phyloP scores from a whole-genome alignment of 2,888 invertebrate genomes.

The Hemicrepidius hirtus region DNA sequence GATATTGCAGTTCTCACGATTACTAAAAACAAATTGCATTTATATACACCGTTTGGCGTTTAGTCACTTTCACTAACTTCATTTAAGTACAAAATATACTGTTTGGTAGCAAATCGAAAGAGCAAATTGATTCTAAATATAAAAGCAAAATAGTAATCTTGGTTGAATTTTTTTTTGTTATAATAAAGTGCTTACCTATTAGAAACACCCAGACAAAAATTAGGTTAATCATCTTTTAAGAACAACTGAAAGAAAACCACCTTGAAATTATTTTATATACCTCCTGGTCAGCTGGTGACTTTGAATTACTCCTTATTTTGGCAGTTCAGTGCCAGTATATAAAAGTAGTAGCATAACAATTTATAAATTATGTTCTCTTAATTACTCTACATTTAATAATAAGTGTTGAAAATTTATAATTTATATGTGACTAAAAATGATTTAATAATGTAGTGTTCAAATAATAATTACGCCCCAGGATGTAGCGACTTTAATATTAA shows the following conservation, averaged over 20 bases:
- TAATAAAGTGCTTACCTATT: conserved; percentile 8
- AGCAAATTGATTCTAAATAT: too few relatives aligned
- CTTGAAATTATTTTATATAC: conserved; percentile 30
- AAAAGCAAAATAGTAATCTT: too few relatives aligned
- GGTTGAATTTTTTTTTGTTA: not conserved
- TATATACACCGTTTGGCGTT: not conserved
- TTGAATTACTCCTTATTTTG: not conserved
- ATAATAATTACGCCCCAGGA: too few relatives aligned
- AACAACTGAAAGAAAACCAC: conserved; percentile 10
- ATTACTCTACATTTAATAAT: too few relatives aligned
- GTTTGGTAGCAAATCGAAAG: too few relatives aligned
- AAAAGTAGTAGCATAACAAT: not conserved
- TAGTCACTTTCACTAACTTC: too few relatives aligned
- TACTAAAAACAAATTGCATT: not conserved
- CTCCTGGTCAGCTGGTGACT: conserved; percentile 14
- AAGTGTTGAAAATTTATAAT: too few relatives aligned
- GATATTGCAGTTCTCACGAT: not conserved
- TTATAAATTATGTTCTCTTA: not conserved
- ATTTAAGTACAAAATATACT: too few relatives aligned
- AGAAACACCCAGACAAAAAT: conserved; percentile 3
- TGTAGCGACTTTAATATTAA: too few relatives aligned
- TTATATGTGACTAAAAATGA: too few relatives aligned
- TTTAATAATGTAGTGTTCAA: too few relatives aligned
- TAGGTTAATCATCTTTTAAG: conserved; percentile 20
- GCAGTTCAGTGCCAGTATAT: not conserved